Evolutionary conservation across 2,797 vertebrate genomes (phyloP).

Genomic region (Orientallactaga sibirica): DNA sequence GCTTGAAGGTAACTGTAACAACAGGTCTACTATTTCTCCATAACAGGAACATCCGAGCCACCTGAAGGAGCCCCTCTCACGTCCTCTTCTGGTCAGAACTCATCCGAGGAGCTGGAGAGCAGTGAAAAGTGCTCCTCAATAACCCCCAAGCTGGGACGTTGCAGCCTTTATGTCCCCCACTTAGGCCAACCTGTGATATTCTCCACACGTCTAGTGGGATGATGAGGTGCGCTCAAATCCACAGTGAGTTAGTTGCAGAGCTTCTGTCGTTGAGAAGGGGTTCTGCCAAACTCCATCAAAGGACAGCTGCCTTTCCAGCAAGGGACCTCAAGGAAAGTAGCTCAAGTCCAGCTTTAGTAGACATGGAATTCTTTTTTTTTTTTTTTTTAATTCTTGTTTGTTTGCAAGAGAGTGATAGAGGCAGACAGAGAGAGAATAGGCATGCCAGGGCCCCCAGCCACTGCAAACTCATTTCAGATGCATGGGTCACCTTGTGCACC

Average conservation of each 20-base stretch:
- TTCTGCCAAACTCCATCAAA: background rate
- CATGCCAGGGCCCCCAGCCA: no score
- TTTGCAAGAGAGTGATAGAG: no score
- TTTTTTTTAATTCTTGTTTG: no score
- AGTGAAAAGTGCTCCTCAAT: background rate
- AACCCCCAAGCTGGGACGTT: background rate
- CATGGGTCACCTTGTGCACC: no score
- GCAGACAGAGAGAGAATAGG: no score
- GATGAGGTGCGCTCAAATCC: background rate
- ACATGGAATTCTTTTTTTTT: background rate
- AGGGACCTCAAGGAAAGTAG: slow-evolving; percentile 2
- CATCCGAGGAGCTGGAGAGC: background rate
- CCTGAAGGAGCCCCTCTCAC: background rate
- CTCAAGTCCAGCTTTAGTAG: background rate
- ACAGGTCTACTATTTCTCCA: background rate
- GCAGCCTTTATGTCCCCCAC: background rate
- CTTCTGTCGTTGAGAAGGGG: background rate
- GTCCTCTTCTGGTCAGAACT: background rate
- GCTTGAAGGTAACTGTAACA: no score
- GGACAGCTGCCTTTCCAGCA: background rate
- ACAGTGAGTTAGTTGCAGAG: background rate
- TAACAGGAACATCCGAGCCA: background rate
- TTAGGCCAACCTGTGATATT: background rate
- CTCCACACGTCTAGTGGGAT: background rate
- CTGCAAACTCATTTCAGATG: no score